Percentiles rank a stretch among this genome's conserved stretches.
Conservation (phyloP, 2,113 vertebrate species). For the Ictalurus punctatus region DNA sequence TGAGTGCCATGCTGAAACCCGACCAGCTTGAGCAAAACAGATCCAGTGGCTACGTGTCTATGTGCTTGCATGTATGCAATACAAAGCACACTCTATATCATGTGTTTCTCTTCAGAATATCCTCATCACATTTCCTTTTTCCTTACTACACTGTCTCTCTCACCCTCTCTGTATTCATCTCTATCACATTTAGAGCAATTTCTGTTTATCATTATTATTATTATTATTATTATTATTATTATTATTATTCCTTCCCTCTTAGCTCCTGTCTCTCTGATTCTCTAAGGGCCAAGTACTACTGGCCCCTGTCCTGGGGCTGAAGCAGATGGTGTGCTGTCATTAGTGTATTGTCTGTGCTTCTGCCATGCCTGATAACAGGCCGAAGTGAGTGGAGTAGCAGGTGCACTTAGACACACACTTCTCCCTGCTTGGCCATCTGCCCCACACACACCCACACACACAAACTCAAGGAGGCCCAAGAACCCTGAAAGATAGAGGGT, state of each 20-base stretch:
- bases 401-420: conserved; percentile 41
- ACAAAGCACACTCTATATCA: neutral
- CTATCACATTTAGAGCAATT: neutral
- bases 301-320: conserved; percentile 44
- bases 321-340: conserved; percentile 54
- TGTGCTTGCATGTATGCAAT: neutral
- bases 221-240: neutral
- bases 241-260: neutral
- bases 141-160: neutral
- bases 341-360: conserved; percentile 55
- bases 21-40: conserved; percentile 31
- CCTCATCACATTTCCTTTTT: neutral
- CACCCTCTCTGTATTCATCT: neutral
- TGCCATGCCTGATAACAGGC: conserved; percentile 46
- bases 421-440: conserved; percentile 44
- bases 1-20: conserved; percentile 27
- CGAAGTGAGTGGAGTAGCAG: conserved; percentile 42
- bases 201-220: neutral
- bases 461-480: conserved; percentile 1
- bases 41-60: neutral
- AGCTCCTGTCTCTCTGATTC: neutral
- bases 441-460: conserved; percentile 35
- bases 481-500: neutral
- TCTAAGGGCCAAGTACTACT: conserved; percentile 26
- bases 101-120: neutral